Evolutionary conservation across 2,113 vertebrate species (phyloP).

Genomic region (Daphoenositta chrysoptera): DNA sequence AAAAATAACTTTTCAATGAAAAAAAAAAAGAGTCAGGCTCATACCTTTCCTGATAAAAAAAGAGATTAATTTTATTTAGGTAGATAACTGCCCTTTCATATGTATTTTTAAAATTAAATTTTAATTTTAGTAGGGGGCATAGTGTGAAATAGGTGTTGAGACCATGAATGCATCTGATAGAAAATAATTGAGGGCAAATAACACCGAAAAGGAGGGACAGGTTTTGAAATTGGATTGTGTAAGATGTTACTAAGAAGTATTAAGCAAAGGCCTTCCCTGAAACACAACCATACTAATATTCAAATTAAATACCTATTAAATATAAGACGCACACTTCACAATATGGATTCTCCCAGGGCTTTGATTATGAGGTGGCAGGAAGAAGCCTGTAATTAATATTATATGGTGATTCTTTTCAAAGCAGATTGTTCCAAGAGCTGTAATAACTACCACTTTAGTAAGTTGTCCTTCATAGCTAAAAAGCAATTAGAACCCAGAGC

Average conservation of each 20-base stretch:
- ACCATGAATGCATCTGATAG: background rate
- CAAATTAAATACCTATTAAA: slow-evolving; percentile 21
- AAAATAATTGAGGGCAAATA: background rate
- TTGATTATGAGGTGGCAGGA: slow-evolving; percentile 1
- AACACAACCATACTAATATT: background rate
- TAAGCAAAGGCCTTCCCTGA: background rate
- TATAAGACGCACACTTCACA: background rate
- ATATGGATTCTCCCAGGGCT: background rate
- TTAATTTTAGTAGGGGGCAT: background rate
- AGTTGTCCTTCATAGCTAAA: background rate
- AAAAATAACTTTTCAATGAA: background rate
- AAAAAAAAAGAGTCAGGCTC: background rate
- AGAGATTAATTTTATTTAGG: background rate
- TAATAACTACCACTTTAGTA: background rate
- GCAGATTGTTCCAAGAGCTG: background rate
- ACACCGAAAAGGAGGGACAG: background rate
- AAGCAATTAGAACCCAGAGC: background rate
- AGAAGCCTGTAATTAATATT: slow-evolving; percentile 4
- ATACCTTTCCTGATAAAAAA: background rate
- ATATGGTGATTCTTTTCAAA: background rate
- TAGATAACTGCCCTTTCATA: background rate
- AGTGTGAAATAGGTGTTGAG: background rate
- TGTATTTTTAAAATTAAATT: background rate
- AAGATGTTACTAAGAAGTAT: background rate
- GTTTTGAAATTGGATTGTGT: background rate